Conservation (phyloP, 1,140 invertebrate genomes). For the Halotydeus destructor region DNA sequence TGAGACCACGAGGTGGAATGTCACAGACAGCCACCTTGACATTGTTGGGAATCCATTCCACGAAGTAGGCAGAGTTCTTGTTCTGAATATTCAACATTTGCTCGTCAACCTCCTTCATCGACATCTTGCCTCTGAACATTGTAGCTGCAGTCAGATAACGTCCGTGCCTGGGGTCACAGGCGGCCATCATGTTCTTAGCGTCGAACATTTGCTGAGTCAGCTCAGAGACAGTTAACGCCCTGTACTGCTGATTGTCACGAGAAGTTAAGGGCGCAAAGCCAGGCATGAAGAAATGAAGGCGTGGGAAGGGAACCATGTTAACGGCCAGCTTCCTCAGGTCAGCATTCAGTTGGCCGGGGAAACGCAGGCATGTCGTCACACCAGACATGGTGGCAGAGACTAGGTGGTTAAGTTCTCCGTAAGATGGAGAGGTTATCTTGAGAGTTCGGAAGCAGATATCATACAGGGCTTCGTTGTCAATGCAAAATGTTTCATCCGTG, state of each 20-base stretch:
- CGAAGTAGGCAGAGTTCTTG: constrained; percentile 38
- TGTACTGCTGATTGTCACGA: constrained; percentile 19
- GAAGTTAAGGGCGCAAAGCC: constrained; percentile 32
- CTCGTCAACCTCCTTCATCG: constrained; percentile 63
- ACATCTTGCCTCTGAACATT: constrained; percentile 82
- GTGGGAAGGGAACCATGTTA: constrained; percentile 35
- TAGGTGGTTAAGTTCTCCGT: constrained; percentile 41
- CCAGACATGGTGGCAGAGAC: constrained; percentile 34
- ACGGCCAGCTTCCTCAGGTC: constrained; percentile 35
- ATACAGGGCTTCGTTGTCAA: constrained; percentile 59
- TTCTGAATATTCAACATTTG: constrained; percentile 53
- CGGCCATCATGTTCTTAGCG: constrained; percentile 21
- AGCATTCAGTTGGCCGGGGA: constrained; percentile 33
- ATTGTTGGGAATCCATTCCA: constrained; percentile 38
- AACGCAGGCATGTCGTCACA: constrained; percentile 33
- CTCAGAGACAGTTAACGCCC: constrained; percentile 25
- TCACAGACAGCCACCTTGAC: constrained; percentile 27
- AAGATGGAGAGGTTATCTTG: constrained; percentile 38
- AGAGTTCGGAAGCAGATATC: constrained; percentile 46
- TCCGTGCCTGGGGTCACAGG: constrained; percentile 21
- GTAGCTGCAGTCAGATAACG: constrained; percentile 79
- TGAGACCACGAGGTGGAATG: constrained; percentile 55
- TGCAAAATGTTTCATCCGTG: constrained; percentile 67
- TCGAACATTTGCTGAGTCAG: constrained; percentile 30
- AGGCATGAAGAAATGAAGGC: constrained; percentile 36